Evolutionary conservation across 2,888 invertebrate species (phyloP).

Genomic region (Harpagoxenus sublaevis): DNA sequence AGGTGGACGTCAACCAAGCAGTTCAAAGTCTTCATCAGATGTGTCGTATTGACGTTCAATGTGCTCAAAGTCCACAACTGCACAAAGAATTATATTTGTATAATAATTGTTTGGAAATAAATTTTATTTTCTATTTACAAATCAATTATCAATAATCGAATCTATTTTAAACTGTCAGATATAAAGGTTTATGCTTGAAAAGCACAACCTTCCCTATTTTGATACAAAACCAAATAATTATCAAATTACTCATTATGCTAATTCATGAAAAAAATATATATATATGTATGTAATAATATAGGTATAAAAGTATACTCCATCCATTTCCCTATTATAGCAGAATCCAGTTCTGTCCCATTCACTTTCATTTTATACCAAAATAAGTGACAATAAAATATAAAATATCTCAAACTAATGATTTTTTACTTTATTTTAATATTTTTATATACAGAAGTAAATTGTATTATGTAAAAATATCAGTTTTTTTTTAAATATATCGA

Average conservation of each 20-base stretch:
- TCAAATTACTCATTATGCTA: neutral
- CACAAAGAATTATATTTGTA: slow-evolving; percentile 64
- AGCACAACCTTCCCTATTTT: neutral
- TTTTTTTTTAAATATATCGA: neutral
- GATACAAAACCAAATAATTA: neutral
- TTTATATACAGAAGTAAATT: neutral
- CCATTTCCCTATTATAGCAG: neutral
- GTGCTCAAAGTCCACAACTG: slow-evolving; percentile 89
- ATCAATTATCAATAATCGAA: neutral
- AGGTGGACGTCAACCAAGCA: slow-evolving; percentile 89
- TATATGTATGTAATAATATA: no score
- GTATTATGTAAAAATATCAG: neutral
- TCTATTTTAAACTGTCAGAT: neutral
- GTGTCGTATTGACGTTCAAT: slow-evolving; percentile 90
- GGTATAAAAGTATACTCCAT: no score
- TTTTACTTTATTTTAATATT: neutral
- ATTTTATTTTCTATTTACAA: neutral
- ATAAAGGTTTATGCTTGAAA: neutral
- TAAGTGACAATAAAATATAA: neutral
- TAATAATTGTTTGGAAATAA: slow-evolving; percentile 12
- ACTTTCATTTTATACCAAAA: neutral
- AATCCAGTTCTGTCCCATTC: neutral
- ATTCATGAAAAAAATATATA: neutral
- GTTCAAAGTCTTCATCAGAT: slow-evolving; percentile 94
- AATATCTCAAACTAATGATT: neutral